phyloP scores from a whole-genome alignment of 2,888 invertebrate genomes.

The Parelbella ahira region DNA sequence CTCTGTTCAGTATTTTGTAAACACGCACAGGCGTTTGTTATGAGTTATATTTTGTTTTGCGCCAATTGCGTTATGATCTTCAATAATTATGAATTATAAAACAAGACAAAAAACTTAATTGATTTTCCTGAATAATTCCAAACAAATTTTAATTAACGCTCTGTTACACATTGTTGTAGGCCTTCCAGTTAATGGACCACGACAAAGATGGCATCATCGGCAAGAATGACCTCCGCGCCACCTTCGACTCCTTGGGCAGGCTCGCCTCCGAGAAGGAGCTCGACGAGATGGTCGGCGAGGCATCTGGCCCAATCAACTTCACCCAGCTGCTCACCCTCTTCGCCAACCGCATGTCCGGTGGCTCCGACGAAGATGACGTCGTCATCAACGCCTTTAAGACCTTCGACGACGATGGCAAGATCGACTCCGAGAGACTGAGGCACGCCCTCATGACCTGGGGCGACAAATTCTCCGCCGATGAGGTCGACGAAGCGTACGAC shows the following conservation, averaged over 20 bases:
- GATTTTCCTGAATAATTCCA: too few species aligned
- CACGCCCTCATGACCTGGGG: conserved; percentile 96
- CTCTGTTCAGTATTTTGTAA: conserved; percentile 48
- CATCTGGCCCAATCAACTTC: conserved; percentile 96
- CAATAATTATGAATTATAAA: too few species aligned
- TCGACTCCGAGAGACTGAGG: conserved; percentile 93
- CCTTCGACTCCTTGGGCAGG: conserved; percentile 95
- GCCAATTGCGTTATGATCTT: too few species aligned
- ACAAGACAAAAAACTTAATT: too few species aligned
- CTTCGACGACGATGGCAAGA: conserved; percentile 93
- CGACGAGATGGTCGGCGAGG: conserved; percentile 93
- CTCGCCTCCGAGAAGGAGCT: conserved; percentile 94
- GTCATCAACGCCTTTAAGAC: conserved; percentile 95
- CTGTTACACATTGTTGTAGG: conserved; percentile 83
- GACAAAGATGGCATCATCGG: conserved; percentile 96
- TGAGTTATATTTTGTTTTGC: too few species aligned
- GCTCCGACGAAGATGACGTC: conserved; percentile 95
- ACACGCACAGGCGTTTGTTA: conserved; percentile 33
- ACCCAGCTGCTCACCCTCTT: conserved; percentile 95
- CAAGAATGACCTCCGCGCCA: conserved; percentile 94
- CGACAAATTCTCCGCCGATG: conserved; percentile 93
- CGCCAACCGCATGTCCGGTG: conserved; percentile 95
- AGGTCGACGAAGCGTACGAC: conserved; percentile 95
- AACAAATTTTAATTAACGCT: too few species aligned
- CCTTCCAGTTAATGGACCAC: conserved; percentile 97